Base-by-base conservation (phyloP, 2,888 invertebrate species). In the Heteropelma amictum region DNA sequence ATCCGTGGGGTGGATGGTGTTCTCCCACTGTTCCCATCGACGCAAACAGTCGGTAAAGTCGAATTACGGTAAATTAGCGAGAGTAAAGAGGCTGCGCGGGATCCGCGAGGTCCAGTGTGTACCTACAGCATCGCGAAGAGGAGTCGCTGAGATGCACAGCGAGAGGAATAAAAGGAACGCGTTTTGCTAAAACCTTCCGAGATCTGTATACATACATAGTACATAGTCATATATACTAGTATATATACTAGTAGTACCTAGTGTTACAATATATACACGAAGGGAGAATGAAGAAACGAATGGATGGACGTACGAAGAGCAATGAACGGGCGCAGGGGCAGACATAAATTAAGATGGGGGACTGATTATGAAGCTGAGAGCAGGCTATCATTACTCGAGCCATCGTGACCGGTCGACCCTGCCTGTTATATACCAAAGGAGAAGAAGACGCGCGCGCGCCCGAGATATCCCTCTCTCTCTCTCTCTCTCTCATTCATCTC, bases 301-400 rank as follows among this genome's bases (percentile, higher is more conserved):
- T 71, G 77, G 75, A 72, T 69, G 73, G 73, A 76, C 74, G 75
- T 72, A 81, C 80, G 81, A 78, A 82, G 81, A 63, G 79, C 58
- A 77, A 79, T 68, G 82, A 79, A 81, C 81, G 79, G 78, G 82
- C 85, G 87, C 86, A 85, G 87, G 85, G 85, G 86, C 85, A 85
- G 85, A 87, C 87, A 87, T 87, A 87, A 87, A 87, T 87, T 87
- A 87, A 87, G 87, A 87, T 87, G 86, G 86, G 85, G 85, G 87
- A 87, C 87, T 87, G 87, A 87, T 87, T 87, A 87, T 86, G 87
- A 87, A 83, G 84, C 79, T 82, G 84, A 86, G 86, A 84, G 87
- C 86, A 86, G 86, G 84, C 87, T 87, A 87, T 87, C 87, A 87
- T 87, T 87, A 87, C 81, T 82, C 80, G 82, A 53, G 84, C 85